Evolutionary conservation across 2,888 invertebrate genomes (phyloP), one percentile per base, ranked within the genome.

Genomic region (Lepetodrilus schrolli): DNA sequence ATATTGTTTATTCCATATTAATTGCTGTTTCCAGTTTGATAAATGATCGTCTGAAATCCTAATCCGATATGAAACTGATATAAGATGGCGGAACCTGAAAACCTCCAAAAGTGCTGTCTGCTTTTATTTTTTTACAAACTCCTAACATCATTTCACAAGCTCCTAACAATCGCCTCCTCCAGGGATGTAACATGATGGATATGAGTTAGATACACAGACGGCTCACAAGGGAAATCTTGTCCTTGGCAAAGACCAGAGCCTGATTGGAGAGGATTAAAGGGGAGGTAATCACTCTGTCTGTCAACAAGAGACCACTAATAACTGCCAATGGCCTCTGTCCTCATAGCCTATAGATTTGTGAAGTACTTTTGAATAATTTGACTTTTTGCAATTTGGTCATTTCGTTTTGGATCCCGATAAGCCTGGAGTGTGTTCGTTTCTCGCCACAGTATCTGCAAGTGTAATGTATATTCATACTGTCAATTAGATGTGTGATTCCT

Each of bases 211-310:
- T 58, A 58, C 58, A 30, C 58, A 26, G 17, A 58, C 26, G 5
- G 30, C 30, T 58, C 58, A 17, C 58, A 30, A 30, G 58, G 58
- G 58, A 58, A 58, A 58, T 58, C 58, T 34, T n/a, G 17, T n/a
- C 58, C 58, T 30, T 30, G 30, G 58, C 21, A 30, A 58, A 58
- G 58, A 34, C 30, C 58, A 58, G 34, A 30, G 34, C 58, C 34
- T 58, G 58, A 58, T 58, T 58, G 58, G 58, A 58, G 58, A 34
- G 58, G 58, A 58, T 58, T 58, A 58, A n/a, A 58, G 58, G 58
- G 58, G 58, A 58, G 58, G 58, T 58, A 58, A 58, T 58, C 17
- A 58, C 34, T 58, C 34, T 58, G 58, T 58, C 58, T 58, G 58
- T 58, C 58, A 58, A 58, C 58, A 58, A 30, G 58, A 23, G 58